Percentiles rank a stretch among this genome's conserved stretches.
These are phyloP conservation scores for Gymnocheta viridis DNA, from an alignment of 2,888 invertebrate species.

Conservation along the genomic window DNA sequence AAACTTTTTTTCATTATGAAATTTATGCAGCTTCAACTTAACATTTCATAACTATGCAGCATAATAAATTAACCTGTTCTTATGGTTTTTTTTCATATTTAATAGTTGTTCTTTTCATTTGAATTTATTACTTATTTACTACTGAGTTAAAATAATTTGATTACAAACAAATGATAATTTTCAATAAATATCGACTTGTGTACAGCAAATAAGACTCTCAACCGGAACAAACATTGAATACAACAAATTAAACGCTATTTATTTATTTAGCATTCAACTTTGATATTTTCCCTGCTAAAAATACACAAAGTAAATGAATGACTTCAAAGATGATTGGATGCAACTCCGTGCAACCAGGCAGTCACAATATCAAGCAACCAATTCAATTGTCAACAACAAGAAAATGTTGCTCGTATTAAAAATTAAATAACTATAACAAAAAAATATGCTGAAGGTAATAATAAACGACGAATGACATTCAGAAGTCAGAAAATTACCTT, in stretches of 20 bases:
- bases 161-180: conserved; percentile 60
- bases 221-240: conserved; percentile 52
- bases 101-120: conserved; percentile 41
- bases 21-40: conserved; percentile 14
- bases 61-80: conserved; percentile 66
- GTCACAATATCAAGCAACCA: conserved; percentile 6
- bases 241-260: conserved; percentile 30
- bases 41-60: conserved; percentile 26
- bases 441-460: conserved; percentile 44
- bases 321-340: conserved; percentile 28
- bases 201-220: conserved; percentile 1
- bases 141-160: conserved; percentile 66
- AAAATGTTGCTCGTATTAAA: conserved; percentile 13
- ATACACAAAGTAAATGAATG: conserved; percentile 43
- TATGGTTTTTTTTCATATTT: conserved; percentile 1
- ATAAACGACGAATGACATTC: conserved; percentile 46
- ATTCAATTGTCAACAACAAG: conserved; percentile 15
- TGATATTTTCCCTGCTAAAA: conserved; percentile 53
- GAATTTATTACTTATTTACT: conserved; percentile 66
- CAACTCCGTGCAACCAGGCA: conserved; percentile 8
- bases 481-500: conserved; percentile 63
- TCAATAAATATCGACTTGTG: conserved; percentile 41
- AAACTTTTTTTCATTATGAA: conserved; percentile 35
- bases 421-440: not conserved
- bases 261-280: conserved; percentile 58